Conservation (phyloP, 2,113 vertebrate species). For the Struthidea cinerea region DNA sequence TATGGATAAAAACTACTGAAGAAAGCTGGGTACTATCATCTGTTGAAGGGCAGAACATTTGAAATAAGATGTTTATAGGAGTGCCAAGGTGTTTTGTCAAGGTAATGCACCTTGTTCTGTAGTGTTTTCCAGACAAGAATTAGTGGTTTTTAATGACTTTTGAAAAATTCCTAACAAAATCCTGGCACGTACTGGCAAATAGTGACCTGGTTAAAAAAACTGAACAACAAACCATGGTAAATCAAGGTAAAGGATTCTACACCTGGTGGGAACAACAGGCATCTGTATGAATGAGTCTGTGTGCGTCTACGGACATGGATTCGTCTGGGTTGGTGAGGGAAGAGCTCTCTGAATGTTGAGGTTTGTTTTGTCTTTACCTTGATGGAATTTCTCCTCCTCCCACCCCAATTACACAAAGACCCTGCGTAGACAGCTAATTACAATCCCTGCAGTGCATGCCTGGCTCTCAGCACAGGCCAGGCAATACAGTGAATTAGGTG, state of each 20-base stretch:
- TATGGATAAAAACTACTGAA: background rate
- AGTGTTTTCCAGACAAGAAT: background rate
- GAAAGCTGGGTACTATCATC: background rate
- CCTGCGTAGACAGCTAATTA: background rate
- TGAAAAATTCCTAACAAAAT: background rate
- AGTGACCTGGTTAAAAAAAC: background rate
- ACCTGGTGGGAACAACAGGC: fast-evolving
- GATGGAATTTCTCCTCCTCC: background rate
- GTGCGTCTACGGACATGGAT: fast-evolving
- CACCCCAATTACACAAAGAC: background rate
- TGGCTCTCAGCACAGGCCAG: slow-evolving; percentile 36
- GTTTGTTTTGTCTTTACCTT: background rate
- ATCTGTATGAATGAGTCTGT: fast-evolving
- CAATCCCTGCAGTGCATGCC: background rate
- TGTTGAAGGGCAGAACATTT: background rate
- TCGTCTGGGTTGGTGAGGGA: background rate
- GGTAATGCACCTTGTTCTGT: background rate
- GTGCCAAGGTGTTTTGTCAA: background rate
- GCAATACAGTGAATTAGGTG: background rate
- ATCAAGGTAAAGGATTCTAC: background rate
- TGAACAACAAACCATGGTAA: background rate
- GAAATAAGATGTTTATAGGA: background rate
- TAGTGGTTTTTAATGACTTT: background rate
- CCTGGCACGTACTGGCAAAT: background rate
- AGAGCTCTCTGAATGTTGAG: background rate